phyloP scores from a whole-genome alignment of 2,113 vertebrate species.

The Odontophorus gujanensis region DNA sequence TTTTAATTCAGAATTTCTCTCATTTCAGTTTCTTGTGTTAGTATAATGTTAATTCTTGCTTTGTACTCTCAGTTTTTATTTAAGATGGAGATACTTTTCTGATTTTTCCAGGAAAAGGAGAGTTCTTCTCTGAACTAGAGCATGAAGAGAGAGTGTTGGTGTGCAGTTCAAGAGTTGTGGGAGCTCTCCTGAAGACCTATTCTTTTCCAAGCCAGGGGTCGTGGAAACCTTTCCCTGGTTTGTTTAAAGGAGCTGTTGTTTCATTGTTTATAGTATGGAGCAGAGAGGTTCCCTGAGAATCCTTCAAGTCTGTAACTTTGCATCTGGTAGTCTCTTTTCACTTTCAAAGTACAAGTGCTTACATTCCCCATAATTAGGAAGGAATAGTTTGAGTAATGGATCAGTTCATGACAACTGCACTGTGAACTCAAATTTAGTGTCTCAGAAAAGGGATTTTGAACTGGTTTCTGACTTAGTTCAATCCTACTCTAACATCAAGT shows the following conservation, averaged over 20 bases:
- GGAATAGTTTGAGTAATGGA: conserved; percentile 7
- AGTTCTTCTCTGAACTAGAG: not conserved
- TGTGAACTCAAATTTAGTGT: conserved; percentile 29
- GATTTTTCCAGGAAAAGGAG: not conserved
- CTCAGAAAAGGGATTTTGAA: conserved; percentile 51
- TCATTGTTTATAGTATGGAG: not conserved
- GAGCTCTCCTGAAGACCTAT: not conserved
- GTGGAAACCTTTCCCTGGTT: not conserved
- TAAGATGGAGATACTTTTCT: not conserved
- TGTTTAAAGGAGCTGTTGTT: not conserved
- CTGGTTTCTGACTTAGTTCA: conserved; percentile 31
- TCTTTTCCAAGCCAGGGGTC: not conserved
- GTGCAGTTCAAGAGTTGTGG: not conserved
- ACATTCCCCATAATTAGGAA: not conserved
- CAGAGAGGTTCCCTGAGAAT: not conserved
- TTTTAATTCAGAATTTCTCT: not conserved
- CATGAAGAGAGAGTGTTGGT: not conserved
- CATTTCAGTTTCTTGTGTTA: not conserved
- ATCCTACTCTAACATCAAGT: conserved; percentile 46
- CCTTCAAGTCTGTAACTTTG: not conserved
- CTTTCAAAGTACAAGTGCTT: conserved; percentile 15
- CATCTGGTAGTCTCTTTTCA: conserved; percentile 4
- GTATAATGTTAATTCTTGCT: not conserved
- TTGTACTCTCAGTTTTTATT: not conserved
- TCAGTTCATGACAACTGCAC: conserved; percentile 32